Base-by-base conservation (phyloP, 2,797 vertebrate species). In the Cuniculus paca region DNA sequence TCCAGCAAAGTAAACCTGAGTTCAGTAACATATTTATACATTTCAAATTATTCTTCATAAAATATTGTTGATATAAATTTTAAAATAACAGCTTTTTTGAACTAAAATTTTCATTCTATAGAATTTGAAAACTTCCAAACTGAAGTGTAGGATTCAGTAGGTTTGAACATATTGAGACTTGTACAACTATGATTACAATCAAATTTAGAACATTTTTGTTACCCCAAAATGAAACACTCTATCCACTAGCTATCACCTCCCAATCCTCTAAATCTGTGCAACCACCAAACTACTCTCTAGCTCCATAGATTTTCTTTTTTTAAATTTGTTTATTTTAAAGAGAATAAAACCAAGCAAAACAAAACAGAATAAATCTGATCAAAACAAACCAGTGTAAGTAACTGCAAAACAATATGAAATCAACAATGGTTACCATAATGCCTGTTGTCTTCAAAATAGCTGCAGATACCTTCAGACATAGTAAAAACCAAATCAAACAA, bases 1-100 rank as follows among this genome's bases (percentile, higher is more conserved):
- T 93, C 12, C 58, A 86, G 63, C 12, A 75, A 84, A 88, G 86
- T 90, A 58, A 78, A 90, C 36, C 19, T 60, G 22, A 63, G 0
- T 81, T 90, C 2, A 83, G 36, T 89, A 84, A 77, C 8, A 19
- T 68, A n/a, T 84, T 82, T 88, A 36, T 4, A 56, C 5, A 17
- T 87, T 72, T 81, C n/a, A 77, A 72, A 60, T 85, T 9, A 89
- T 56, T 80, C 7, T 61, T 91, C 48, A 90, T 80, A 45, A 74
- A 45, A 72, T 39, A 36, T 42, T 65, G 2, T 68, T 68, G 6
- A 28, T 34, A 39, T 22, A 24, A 39, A 72, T 26, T 28, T 74
- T 45, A 14, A 45, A 74, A 6, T 45, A 74, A 74, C 13, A n/a
- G 22, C 12, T 74, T 42, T 24, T 22, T 42, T 42, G 22, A 72